Percentiles rank a stretch among this genome's conserved stretches.
These are phyloP conservation scores for Mus caroli DNA, from an alignment of 2,797 vertebrate genomes.

Conservation along the genomic window DNA sequence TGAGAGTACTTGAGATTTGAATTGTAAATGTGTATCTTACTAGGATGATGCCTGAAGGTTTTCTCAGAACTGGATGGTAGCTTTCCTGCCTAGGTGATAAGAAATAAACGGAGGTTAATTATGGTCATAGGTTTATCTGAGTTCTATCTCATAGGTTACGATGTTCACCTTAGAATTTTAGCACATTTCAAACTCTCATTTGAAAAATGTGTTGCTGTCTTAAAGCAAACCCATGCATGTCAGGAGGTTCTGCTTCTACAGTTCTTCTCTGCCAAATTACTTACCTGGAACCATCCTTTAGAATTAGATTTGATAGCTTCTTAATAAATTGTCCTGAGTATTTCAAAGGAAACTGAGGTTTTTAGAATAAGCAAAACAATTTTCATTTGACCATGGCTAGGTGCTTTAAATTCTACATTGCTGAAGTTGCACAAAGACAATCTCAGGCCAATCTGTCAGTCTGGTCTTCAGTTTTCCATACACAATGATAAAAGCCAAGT, in stretches of 20 bases:
- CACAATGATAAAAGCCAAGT: background rate
- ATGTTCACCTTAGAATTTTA: background rate
- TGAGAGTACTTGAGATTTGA: background rate
- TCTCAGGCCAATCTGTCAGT: background rate
- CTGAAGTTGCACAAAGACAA: background rate
- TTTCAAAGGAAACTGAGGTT: constrained; percentile 1
- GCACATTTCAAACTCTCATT: background rate
- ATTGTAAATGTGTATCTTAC: background rate
- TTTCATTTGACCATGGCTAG: background rate
- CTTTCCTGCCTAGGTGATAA: background rate
- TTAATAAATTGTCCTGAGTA: background rate
- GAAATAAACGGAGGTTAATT: background rate
- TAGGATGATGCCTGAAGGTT: background rate
- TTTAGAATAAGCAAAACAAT: background rate
- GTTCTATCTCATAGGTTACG: background rate
- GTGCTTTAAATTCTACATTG: constrained; percentile 13
- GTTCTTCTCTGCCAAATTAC: background rate
- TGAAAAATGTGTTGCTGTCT: background rate
- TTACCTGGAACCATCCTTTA: background rate
- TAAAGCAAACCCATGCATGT: background rate
- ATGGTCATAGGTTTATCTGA: background rate
- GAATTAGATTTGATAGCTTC: constrained; percentile 25
- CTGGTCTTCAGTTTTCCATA: background rate
- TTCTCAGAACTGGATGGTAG: background rate
- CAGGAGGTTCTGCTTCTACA: background rate